Conservation (phyloP, 2,888 invertebrate genomes). For the Uropetala carovei region DNA sequence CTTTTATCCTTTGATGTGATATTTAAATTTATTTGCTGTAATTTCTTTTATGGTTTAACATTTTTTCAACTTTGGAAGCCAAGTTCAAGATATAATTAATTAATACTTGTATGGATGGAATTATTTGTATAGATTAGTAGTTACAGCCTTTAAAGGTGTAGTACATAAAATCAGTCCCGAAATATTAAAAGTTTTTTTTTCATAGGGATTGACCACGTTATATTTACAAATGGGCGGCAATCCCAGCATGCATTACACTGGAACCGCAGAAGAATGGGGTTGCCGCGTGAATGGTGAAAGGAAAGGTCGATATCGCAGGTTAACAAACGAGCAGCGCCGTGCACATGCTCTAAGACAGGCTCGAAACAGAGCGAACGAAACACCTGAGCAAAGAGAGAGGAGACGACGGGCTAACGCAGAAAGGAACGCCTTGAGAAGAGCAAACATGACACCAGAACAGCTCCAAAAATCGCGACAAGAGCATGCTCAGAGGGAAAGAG, state of each 20-base stretch:
- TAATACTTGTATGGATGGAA: too few species aligned
- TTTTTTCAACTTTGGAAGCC: too few species aligned
- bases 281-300: neutral
- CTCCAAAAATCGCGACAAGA: neutral
- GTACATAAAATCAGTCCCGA: too few species aligned
- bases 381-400: neutral
- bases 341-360: constrained; percentile 2
- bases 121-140: too few species aligned
- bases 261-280: neutral
- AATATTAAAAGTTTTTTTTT: too few species aligned
- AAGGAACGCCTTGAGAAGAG: neutral
- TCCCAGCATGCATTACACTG: neutral
- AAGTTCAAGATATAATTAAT: too few species aligned
- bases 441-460: constrained; percentile 19
- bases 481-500: neutral
- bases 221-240: constrained; percentile 5
- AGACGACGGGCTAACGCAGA: neutral
- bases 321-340: neutral
- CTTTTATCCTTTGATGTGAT: too few species aligned
- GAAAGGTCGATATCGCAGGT: neutral
- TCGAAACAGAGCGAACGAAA: constrained; percentile 16
- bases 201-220: neutral
- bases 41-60: too few species aligned
- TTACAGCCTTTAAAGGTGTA: too few species aligned
- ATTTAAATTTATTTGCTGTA: too few species aligned